Conservation (phyloP, 2,797 vertebrate species). For the Coendou prehensilis region DNA sequence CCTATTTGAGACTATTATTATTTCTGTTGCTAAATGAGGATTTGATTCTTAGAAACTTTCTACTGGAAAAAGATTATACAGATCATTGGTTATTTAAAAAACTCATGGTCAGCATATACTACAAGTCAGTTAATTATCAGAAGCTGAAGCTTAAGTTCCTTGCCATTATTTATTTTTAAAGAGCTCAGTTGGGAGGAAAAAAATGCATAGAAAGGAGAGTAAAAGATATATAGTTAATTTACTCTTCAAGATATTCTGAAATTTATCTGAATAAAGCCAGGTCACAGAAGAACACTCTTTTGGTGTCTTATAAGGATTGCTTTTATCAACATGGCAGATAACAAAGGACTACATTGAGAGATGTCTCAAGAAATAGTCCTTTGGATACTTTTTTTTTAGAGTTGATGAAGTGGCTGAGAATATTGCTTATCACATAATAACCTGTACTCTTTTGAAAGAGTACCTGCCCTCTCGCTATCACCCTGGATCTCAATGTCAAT, state of each 20-base stretch:
- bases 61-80: neutral
- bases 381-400: neutral
- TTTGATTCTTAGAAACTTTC: constrained; percentile 19
- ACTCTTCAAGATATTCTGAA: neutral
- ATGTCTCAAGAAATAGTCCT: neutral
- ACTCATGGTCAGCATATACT: neutral
- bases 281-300: constrained; percentile 11
- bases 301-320: neutral
- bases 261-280: constrained; percentile 14
- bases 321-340: constrained; percentile 24
- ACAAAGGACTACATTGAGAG: constrained; percentile 28
- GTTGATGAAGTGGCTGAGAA: constrained; percentile 24
- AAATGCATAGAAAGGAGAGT: neutral
- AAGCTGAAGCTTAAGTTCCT: constrained; percentile 42
- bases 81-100: constrained; percentile 56
- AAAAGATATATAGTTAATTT: neutral
- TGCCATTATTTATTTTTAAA: constrained; percentile 4
- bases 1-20: neutral
- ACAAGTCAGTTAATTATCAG: neutral
- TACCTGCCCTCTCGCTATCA: neutral
- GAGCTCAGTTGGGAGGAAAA: neutral
- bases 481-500: constrained; percentile 20
- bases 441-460: constrained; percentile 8
- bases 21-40: constrained; percentile 7
- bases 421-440: constrained; percentile 13